Conservation (phyloP, 2,888 invertebrate species). For the Pristionchus fissidentatus region DNA sequence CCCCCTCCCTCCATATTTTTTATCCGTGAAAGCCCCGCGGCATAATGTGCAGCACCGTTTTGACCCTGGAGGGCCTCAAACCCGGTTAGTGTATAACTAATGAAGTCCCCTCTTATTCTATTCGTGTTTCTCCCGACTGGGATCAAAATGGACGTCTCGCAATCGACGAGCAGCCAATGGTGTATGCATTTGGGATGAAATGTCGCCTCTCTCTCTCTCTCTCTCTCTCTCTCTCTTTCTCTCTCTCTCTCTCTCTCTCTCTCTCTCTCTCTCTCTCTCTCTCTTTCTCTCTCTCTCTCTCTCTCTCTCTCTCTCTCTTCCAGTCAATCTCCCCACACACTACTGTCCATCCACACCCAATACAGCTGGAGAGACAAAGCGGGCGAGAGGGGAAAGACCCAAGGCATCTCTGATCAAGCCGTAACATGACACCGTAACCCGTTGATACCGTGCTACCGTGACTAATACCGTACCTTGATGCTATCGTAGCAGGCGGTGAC, state of each 20-base stretch:
- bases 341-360: background rate
- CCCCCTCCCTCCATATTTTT: too few relatives aligned
- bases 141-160: too few relatives aligned
- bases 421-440: background rate
- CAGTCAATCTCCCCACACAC: background rate
- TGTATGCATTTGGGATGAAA: conserved; percentile 41
- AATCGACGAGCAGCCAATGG: too few relatives aligned
- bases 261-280: background rate
- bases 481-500: conserved; percentile 99
- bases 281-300: conserved; percentile 25
- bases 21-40: too few relatives aligned
- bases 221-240: conserved; percentile 24
- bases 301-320: conserved; percentile 20
- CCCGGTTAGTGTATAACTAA: too few relatives aligned
- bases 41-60: too few relatives aligned
- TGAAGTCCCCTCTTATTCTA: too few relatives aligned
- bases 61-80: too few relatives aligned
- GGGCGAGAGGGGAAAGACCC: background rate
- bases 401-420: background rate
- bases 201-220: too few relatives aligned
- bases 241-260: conserved; percentile 1
- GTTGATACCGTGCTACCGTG: too few relatives aligned
- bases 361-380: background rate
- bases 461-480: conserved; percentile 88
- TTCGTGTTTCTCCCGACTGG: too few relatives aligned